These are phyloP conservation scores for Epistrophella euchroma DNA, from an alignment of 2,888 invertebrate species.

Conservation along the genomic window DNA sequence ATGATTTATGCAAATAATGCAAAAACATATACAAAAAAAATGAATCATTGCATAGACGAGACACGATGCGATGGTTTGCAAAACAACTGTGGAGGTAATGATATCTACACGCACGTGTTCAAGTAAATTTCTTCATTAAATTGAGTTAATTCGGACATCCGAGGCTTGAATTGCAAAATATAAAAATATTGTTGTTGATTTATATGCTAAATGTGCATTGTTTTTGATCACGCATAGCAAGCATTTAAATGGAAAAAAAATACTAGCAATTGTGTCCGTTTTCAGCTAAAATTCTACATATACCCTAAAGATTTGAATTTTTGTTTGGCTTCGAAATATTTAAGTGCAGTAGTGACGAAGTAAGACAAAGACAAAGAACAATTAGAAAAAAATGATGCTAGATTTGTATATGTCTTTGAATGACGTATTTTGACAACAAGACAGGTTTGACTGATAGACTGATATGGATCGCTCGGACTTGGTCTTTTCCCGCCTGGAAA, in stretches of 20 bases:
- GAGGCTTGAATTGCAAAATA: constrained; percentile 22
- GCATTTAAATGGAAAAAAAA: neutral
- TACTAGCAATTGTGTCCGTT: neutral
- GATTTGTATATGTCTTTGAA: too few species aligned
- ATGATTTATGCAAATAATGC: neutral
- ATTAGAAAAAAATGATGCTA: too few species aligned
- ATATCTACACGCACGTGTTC: constrained; percentile 4
- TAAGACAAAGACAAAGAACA: too few species aligned
- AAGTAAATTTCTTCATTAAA: constrained; percentile 9
- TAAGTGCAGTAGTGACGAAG: neutral
- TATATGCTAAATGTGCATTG: neutral
- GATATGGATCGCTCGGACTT: too few species aligned
- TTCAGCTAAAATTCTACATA: neutral
- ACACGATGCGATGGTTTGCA: neutral
- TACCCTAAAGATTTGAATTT: too few species aligned
- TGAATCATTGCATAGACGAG: constrained; percentile 3
- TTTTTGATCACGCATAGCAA: neutral
- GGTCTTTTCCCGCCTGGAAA: too few species aligned
- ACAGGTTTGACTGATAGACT: too few species aligned
- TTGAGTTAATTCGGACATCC: constrained; percentile 1
- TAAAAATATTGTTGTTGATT: neutral
- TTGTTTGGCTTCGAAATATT: neutral
- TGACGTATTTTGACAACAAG: too few species aligned
- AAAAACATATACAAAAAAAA: neutral
- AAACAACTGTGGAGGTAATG: neutral